Base-by-base conservation (phyloP, 2,113 vertebrate species). In the Potamarius usumacintae region DNA sequence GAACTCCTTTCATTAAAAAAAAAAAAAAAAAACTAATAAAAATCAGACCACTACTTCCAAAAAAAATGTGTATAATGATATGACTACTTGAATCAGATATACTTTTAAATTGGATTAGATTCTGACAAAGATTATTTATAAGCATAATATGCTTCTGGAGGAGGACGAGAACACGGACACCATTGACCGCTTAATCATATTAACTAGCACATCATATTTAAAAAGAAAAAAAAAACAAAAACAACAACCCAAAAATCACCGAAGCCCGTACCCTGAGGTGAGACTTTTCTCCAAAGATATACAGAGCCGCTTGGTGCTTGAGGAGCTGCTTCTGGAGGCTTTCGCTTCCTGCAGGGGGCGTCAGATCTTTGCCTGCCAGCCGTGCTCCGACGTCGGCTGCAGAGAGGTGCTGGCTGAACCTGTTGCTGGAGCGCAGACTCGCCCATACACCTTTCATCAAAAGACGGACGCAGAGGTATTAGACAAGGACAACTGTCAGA, bases 201-300 rank as follows among this genome's bases (percentile, higher is more conserved):
- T 42, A 42, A 42, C 42, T 42, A 42, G 42, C 4, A 42, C 42
- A 42, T 42, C 42, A 42, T 42, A 42, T 42, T 42, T 4, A 4
- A 42, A 42, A 20, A 53, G 53, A 11, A 53, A 11, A 9, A 53
- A 53, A 11, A 53, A 7, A 11, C 10, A 2, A 57, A 57, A 12
- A 1, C 55, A 52, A 53, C n/a, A n/a, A n/a, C n/a, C n/a, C n/a
- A n/a, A 34, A 30, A 3, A 76, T 3, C 25, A n/a, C 5, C 15
- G 12, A 52, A 5, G 34, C 34, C 18, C 62, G 4, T 96, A 99
- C 98, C 97, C 96, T 95, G 88, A 99, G 94, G 90, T 99, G 98
- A 52, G 98, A 98, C 93, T 99, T 99, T 94, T 99, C 98, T 84
- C 98, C 98, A 72, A 99, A 98, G 93, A 99, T 94, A 88, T 99